Percentiles rank a stretch among this genome's conserved stretches.
Evolutionary conservation across 1,140 invertebrate species (phyloP).

Genomic region (Lepidurus couesii): DNA sequence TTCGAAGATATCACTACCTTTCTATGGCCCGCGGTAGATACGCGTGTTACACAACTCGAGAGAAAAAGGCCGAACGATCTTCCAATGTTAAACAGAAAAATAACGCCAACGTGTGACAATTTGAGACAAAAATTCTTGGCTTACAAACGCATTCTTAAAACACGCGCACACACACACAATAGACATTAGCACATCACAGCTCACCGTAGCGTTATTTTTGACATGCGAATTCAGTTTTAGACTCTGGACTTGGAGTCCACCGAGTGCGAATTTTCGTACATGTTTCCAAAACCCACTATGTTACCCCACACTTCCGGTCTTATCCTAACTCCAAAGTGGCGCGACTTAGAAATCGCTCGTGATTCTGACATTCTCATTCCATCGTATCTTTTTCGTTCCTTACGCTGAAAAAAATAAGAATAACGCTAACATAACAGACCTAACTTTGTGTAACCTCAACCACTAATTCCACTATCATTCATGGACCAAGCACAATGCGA

Average conservation of each 20-base stretch:
- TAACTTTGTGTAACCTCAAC: neutral
- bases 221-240: constrained; percentile 15
- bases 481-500: neutral
- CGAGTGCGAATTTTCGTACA: constrained; percentile 6
- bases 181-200: constrained; percentile 13
- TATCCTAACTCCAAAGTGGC: neutral
- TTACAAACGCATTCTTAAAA: constrained; percentile 11
- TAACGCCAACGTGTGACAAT: constrained; percentile 3
- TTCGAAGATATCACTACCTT: constrained; percentile 17
- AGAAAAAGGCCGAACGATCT: neutral
- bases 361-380: constrained; percentile 3
- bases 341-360: constrained; percentile 14
- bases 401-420: neutral
- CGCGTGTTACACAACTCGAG: constrained; percentile 20
- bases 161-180: neutral
- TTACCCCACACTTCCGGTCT: constrained; percentile 17
- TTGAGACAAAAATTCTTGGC: constrained; percentile 13
- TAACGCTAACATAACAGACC: constrained; percentile 19
- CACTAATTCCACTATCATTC: neutral
- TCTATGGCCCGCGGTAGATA: constrained; percentile 20
- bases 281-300: neutral
- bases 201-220: constrained; percentile 22
- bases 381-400: neutral
- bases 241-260: constrained; percentile 5
- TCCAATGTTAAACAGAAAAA: constrained; percentile 9